These are phyloP conservation scores for Imbricaverruca yamaguchii DNA, from an alignment of 2,888 invertebrate species.

Conservation along the genomic window DNA sequence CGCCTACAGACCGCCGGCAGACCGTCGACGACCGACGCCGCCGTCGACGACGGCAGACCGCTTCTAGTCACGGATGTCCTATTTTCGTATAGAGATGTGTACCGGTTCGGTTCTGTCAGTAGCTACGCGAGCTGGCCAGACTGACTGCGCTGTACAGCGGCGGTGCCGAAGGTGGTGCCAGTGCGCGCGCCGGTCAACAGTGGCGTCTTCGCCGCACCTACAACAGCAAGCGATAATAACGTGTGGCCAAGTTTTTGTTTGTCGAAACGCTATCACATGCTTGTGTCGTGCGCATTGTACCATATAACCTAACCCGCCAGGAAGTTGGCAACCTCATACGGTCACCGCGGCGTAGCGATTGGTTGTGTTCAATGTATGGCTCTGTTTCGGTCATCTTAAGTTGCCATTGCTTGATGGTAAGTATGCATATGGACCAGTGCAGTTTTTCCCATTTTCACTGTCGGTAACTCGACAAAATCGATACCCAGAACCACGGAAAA, in stretches of 20 bases:
- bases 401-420: no score
- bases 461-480: no score
- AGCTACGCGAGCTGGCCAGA: no score
- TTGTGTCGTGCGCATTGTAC: not conserved
- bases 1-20: not conserved
- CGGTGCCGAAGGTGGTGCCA: not conserved
- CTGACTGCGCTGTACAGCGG: not conserved
- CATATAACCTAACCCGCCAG: not conserved
- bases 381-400: no score
- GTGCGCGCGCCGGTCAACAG: no score
- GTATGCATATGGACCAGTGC: no score
- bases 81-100: slow-evolving; percentile 2
- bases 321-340: no score
- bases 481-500: no score
- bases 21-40: not conserved
- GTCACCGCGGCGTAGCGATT: no score
- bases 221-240: not conserved
- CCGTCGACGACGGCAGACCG: not conserved
- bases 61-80: slow-evolving; percentile 15
- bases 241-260: not conserved
- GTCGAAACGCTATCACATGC: not conserved
- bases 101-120: not conserved
- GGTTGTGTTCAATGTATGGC: no score
- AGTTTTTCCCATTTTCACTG: no score
- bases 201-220: no score